These are phyloP conservation scores for Zonitis immaculata DNA, from an alignment of 2,888 invertebrate genomes.

Conservation along the genomic window DNA sequence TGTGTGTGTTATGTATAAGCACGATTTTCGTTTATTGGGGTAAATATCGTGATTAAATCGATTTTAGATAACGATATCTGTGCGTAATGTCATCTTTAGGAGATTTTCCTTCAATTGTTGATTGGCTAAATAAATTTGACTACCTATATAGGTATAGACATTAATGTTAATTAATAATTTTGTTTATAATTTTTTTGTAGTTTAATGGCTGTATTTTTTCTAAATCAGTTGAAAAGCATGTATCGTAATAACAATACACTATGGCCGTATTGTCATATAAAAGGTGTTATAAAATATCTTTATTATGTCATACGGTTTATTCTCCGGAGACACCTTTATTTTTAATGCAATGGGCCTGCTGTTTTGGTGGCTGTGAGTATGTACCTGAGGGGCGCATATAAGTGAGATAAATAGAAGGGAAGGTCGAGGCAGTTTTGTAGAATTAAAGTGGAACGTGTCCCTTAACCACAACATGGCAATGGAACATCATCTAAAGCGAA, in stretches of 20 bases:
- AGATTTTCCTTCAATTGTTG: too few species aligned
- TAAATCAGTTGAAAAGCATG: slow-evolving; percentile 18
- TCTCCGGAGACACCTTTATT: slow-evolving; percentile 31
- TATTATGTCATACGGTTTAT: slow-evolving; percentile 32
- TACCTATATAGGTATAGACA: too few species aligned
- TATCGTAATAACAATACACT: slow-evolving; percentile 19
- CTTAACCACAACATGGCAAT: slow-evolving; percentile 43
- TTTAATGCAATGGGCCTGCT: slow-evolving; percentile 34
- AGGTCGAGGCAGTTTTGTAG: slow-evolving; percentile 32
- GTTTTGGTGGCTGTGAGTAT: not conserved
- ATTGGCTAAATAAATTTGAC: too few species aligned
- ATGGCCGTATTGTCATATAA: slow-evolving; percentile 21
- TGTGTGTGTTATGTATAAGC: slow-evolving; percentile 6
- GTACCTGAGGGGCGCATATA: slow-evolving; percentile 37
- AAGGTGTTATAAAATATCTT: slow-evolving; percentile 33
- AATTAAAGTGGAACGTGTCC: slow-evolving; percentile 52
- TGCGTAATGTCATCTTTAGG: not conserved
- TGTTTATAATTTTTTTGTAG: too few species aligned
- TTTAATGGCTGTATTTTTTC: not conserved
- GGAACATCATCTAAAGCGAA: slow-evolving; percentile 38
- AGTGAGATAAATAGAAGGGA: slow-evolving; percentile 47
- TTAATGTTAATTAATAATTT: too few species aligned
- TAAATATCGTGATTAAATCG: slow-evolving; percentile 9
- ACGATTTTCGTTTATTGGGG: not conserved
- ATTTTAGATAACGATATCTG: not conserved